Evolutionary conservation across 2,888 invertebrate genomes (phyloP), one percentile per base, ranked within the genome.

Genomic region (Smittia aterrima): DNA sequence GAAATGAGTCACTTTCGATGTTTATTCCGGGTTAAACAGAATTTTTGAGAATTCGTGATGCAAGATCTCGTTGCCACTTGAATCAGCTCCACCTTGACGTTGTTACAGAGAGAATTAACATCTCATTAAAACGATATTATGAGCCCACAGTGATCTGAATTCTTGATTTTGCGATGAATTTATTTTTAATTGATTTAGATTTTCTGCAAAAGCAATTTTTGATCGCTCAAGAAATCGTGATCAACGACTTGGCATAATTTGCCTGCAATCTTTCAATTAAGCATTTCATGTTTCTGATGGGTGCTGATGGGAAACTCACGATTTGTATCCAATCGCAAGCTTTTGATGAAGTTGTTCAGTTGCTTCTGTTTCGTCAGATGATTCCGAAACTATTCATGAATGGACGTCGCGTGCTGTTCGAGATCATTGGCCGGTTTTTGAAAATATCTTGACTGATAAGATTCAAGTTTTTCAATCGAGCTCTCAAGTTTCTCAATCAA

Each of bases 81-180:
- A 53, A 18, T 53, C 54, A 6, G 47, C 32, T 70, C 70, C 54
- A 54, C 70, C 70, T 70, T 70, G 54, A 27, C n/a, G 6, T 9
- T 27, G 20, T 20, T 32, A 9, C n/a, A 20, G 32, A 20, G 13
- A 24, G 47, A 70, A 70, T 70, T 70, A 70, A 53, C 70, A 70
- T 70, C 70, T 70, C 70, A 70, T 70, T 70, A 70, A 54, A 47
- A 70, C 16, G 70, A 70, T 24, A 54, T 70, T 70, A 54, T 27
- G 24, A 16, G 18, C 54, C 13, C 24, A 67, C 41, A 67, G 1
- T n/a, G 25, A 70, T 53, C 25, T 64, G 64, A 27, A 64, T 24
- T 64, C 27, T 64, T 64, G 58, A 58, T 58, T 22, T 18, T 58
- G n/a, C n/a, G 58, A 58, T 20, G 4, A 18, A 18, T 6, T 58